Percentiles rank a stretch among this genome's conserved stretches.
Evolutionary conservation across 2,113 vertebrate genomes (phyloP).

Genomic region (Triplophysa rosa): DNA sequence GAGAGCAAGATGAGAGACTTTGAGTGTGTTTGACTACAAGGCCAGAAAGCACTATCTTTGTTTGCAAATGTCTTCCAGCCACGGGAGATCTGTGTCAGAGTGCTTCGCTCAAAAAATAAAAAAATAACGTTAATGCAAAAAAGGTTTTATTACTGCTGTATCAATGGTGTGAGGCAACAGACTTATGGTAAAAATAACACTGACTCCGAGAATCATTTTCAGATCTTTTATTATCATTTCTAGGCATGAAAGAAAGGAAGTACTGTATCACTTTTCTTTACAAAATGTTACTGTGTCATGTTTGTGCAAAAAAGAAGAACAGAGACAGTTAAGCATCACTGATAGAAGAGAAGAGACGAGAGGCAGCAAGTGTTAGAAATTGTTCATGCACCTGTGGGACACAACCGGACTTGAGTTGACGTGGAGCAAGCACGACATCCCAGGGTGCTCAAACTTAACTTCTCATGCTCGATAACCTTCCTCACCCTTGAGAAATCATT

Average conservation of each 20-base stretch:
- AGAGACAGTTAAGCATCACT: slow-evolving; percentile 50
- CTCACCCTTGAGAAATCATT: slow-evolving; percentile 2
- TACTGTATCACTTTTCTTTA: slow-evolving; percentile 46
- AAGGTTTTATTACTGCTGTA: not conserved
- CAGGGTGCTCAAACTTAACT: not conserved
- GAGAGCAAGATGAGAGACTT: slow-evolving; percentile 20
- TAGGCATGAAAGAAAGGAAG: slow-evolving; percentile 33
- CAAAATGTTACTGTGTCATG: slow-evolving; percentile 68
- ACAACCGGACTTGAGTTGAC: slow-evolving; percentile 3
- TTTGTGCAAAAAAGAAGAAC: slow-evolving; percentile 68
- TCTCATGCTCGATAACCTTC: not conserved
- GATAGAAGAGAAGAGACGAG: slow-evolving; percentile 2
- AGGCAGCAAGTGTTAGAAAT: not conserved
- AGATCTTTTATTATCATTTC: slow-evolving; percentile 26
- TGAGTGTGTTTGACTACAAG: not conserved
- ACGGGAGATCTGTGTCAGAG: not conserved
- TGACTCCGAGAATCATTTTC: slow-evolving; percentile 12
- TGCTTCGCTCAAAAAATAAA: no score
- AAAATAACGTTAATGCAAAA: no score
- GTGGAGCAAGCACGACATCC: not conserved
- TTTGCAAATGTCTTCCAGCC: not conserved
- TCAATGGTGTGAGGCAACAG: not conserved
- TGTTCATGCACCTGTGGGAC: slow-evolving; percentile 13
- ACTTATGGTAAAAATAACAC: not conserved
- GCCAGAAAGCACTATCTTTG: not conserved